Evolutionary conservation across 2,888 invertebrate species (phyloP).

Genomic region (Napeogenes sylphis): DNA sequence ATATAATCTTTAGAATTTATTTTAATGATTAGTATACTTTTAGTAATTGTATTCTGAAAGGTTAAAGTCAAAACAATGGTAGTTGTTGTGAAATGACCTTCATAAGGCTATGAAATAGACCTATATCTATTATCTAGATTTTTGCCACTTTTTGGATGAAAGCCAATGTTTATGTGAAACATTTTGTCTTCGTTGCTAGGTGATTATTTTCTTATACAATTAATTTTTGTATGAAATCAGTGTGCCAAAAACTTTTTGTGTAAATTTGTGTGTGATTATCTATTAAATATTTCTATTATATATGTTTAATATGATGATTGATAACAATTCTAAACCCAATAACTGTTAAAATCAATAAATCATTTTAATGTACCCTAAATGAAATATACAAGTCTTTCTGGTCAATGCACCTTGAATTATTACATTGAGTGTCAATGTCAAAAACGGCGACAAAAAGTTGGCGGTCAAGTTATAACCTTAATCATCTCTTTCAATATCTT

Average conservation of each 20-base stretch:
- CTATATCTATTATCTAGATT: constrained; percentile 10
- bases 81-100: background rate
- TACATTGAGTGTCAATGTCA: constrained; percentile 20
- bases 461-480: background rate
- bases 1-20: too few relatives aligned
- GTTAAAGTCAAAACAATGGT: background rate
- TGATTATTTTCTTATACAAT: constrained; percentile 13
- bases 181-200: constrained; percentile 15
- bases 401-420: constrained; percentile 21
- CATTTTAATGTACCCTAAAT: background rate
- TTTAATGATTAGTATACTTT: too few relatives aligned
- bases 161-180: constrained; percentile 20
- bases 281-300: too few relatives aligned
- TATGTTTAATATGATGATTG: too few relatives aligned
- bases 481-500: too few relatives aligned
- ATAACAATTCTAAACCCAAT: too few relatives aligned
- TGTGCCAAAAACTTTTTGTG: background rate
- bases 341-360: too few relatives aligned
- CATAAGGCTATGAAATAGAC: constrained; percentile 9
- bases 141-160: constrained; percentile 10
- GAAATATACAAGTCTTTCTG: constrained; percentile 7
- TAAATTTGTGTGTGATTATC: background rate
- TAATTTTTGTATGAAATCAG: background rate
- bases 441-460: constrained; percentile 11
- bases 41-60: background rate